Base-by-base conservation (phyloP, 2,888 invertebrate genomes). In the Drosophila paranaensis region DNA sequence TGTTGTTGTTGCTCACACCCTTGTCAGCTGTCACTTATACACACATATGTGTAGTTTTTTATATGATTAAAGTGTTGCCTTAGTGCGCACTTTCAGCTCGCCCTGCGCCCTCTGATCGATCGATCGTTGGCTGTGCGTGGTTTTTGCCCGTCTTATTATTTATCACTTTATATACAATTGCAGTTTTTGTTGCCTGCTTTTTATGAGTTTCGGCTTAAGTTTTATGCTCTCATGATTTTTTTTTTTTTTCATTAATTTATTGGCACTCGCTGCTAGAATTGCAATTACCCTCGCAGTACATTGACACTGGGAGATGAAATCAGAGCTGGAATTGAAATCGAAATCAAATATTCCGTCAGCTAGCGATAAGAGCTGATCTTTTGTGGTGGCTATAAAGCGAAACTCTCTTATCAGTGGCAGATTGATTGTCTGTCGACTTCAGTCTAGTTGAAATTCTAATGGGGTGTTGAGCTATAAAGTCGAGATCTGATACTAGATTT, bases 11-110 rank as follows among this genome's bases (percentile, higher is more conserved):
- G 82, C 87, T 87, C 87, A 87, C 87, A 89, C 87, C 87, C 87
- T 88, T 87, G 87, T 87, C 87, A 87, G 79, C 87, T 87, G 90
- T 87, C 87, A 87, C 71, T 85, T 81, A 78, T 77, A 54, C 68
- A 61, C 50, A 51, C 68, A 61, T 45, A 42, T 39, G 27, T 51
- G 33, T 58, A 42, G 20, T 60, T 54, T 73, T 74, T 37, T 60
- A 76, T 82, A 77, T 82, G 88, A 81, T 85, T 82, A 85, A 79
- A 82, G 78, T 73, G 81, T 74, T 66, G 70, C 45, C 71, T 60
- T 60, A 51, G 72, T 75, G 61, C 48, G 69, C 74, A 61, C 55
- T 56, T 63, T 45, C 55, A 76, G 64, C 77, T 71, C 20, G 20
- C 71, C 77, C 77, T 66, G 66, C 60, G 55, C 60, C 46, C 60